Evolutionary conservation across 1,140 invertebrate species (phyloP).

Genomic region (Araneus ventricosus): DNA sequence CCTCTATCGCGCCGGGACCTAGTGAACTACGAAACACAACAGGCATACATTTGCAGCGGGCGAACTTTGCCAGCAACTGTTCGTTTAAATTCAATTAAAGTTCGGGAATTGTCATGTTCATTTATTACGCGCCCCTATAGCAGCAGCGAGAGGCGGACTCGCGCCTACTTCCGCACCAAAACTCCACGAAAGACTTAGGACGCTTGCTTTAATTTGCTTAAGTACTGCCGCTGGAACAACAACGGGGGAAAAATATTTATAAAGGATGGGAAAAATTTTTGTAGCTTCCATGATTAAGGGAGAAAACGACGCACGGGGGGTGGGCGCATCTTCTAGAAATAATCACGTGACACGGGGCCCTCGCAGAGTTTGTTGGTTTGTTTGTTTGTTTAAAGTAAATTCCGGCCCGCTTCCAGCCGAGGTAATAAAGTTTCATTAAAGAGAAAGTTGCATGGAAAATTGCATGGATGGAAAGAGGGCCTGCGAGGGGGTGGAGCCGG

Average conservation of each 20-base stretch:
- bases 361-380: constrained; percentile 55
- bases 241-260: constrained; percentile 64
- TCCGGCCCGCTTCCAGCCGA: constrained; percentile 4
- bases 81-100: constrained; percentile 76
- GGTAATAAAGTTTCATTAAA: constrained; percentile 75
- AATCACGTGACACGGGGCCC: constrained; percentile 69
- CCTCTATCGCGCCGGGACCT: constrained; percentile 29
- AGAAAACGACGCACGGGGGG: constrained; percentile 63
- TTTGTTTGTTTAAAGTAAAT: constrained; percentile 69
- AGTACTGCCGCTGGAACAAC: constrained; percentile 34
- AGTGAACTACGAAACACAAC: constrained; percentile 74
- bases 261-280: constrained; percentile 69
- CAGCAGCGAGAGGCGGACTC: neutral
- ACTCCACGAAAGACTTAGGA: constrained; percentile 38
- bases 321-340: constrained; percentile 55
- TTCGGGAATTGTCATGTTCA: constrained; percentile 75
- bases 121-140: constrained; percentile 59
- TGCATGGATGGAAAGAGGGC: constrained; percentile 27
- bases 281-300: constrained; percentile 74
- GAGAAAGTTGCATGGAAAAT: constrained; percentile 60
- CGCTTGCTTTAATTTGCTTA: constrained; percentile 73
- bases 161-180: neutral
- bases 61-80: constrained; percentile 72
- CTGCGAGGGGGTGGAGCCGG: neutral
- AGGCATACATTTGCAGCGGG: constrained; percentile 68